These are phyloP conservation scores for Hemaris fuciformis DNA, from an alignment of 2,888 invertebrate species.

Conservation along the genomic window DNA sequence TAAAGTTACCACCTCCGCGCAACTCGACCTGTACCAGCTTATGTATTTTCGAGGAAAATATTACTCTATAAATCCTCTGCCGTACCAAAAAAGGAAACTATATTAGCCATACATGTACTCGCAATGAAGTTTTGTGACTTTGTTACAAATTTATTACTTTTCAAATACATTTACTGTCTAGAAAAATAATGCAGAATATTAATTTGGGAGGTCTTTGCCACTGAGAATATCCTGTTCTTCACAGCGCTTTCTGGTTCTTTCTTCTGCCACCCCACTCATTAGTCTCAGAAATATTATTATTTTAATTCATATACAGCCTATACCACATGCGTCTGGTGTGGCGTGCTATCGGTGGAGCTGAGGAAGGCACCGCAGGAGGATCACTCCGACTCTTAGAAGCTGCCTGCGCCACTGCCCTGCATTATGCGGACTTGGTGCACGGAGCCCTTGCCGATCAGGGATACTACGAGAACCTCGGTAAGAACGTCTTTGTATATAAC, in stretches of 20 bases:
- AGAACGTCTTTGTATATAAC: conserved; percentile 14
- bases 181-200: too few species aligned
- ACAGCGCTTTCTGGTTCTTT: too few species aligned
- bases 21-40: background rate
- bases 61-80: background rate
- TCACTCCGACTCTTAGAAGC: conserved; percentile 85
- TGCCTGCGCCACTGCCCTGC: conserved; percentile 92
- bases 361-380: conserved; percentile 90
- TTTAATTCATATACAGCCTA: conserved; percentile 57
- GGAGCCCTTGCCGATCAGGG: conserved; percentile 90
- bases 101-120: background rate
- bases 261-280: background rate
- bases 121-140: background rate
- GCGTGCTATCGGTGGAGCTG: conserved; percentile 95
- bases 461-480: conserved; percentile 86
- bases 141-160: background rate
- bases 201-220: too few species aligned
- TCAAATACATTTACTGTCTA: background rate
- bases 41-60: background rate
- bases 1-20: background rate
- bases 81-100: background rate
- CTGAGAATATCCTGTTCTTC: too few species aligned
- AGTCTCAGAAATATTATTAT: background rate
- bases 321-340: conserved; percentile 93
- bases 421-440: conserved; percentile 93